Conservation (phyloP, 1,140 invertebrate genomes). For the Dufourea novaeangliae region DNA sequence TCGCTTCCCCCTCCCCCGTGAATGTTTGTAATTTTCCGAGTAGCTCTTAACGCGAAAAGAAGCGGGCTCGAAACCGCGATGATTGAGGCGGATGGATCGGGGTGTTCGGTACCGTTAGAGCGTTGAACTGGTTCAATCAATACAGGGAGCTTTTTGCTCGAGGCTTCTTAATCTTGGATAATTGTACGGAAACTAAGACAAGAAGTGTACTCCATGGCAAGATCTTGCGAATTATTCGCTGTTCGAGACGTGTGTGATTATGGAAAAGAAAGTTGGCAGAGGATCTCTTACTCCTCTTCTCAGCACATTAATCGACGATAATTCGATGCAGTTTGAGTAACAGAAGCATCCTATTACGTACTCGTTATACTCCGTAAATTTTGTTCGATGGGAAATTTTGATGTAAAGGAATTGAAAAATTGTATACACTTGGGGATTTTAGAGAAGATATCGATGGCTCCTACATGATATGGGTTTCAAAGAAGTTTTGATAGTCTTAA, state of each 20-base stretch:
- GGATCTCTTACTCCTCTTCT: neutral
- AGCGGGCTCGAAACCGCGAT: neutral
- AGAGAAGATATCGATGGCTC: too few relatives aligned
- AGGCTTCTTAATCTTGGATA: neutral
- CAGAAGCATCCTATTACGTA: neutral
- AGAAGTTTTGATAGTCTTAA: too few relatives aligned
- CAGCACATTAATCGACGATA: neutral
- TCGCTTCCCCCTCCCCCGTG: too few relatives aligned
- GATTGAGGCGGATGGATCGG: neutral
- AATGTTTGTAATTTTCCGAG: constrained; percentile 15
- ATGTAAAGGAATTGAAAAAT: neutral
- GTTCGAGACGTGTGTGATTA: neutral
- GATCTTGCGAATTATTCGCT: neutral
- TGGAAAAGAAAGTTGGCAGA: neutral
- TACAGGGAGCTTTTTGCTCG: neutral
- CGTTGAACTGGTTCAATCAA: neutral
- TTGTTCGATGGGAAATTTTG: neutral
- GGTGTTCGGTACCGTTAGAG: neutral
- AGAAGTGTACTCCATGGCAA: neutral
- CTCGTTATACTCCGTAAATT: neutral
- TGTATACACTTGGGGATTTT: too few relatives aligned
- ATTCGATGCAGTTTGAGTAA: neutral
- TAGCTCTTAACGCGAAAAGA: neutral
- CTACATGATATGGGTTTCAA: too few relatives aligned
- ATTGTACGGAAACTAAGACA: neutral